Percentiles rank a stretch among this genome's conserved stretches.
These are phyloP conservation scores for Stichodactyla mertensii DNA, from an alignment of 64 coral and sea anemone genomes.

Conservation along the genomic window DNA sequence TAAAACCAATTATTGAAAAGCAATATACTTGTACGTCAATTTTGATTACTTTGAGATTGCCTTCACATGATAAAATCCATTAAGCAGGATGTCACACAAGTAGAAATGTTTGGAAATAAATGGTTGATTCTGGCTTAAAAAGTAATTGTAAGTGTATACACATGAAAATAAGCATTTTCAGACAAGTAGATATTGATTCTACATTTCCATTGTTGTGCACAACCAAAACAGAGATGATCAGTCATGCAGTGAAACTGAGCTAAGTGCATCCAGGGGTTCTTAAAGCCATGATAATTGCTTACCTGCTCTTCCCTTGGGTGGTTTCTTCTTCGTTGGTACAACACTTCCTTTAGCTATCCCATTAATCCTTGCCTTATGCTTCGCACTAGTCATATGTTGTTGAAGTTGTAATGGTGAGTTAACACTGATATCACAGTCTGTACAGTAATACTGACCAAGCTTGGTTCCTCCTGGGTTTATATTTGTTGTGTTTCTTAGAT, in stretches of 20 bases:
- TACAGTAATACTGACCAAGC: constrained; percentile 41
- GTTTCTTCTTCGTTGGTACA: neutral
- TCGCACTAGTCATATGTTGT: constrained; percentile 62
- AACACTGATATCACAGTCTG: constrained; percentile 48
- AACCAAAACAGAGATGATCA: too few relatives aligned
- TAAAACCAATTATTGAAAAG: neutral
- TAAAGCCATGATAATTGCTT: neutral
- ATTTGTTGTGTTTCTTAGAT: neutral
- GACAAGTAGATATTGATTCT: too few relatives aligned
- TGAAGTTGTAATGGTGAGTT: constrained; percentile 55
- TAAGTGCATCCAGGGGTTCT: too few relatives aligned
- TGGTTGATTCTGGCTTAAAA: too few relatives aligned
- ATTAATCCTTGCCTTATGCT: constrained; percentile 32
- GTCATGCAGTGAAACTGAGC: too few relatives aligned
- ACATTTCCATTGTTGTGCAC: too few relatives aligned
- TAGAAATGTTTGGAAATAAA: too few relatives aligned
- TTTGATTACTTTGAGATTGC: too few relatives aligned
- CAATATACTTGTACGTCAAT: neutral
- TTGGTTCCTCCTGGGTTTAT: constrained; percentile 24
- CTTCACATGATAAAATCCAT: too few relatives aligned
- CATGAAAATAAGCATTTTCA: too few relatives aligned
- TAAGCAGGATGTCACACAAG: too few relatives aligned
- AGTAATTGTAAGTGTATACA: too few relatives aligned
- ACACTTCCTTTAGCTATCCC: neutral
- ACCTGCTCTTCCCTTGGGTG: neutral